Percentiles rank a stretch among this genome's conserved stretches.
phyloP scores from a whole-genome alignment of 2,113 vertebrate species.

The Mormyrus iriodes region DNA sequence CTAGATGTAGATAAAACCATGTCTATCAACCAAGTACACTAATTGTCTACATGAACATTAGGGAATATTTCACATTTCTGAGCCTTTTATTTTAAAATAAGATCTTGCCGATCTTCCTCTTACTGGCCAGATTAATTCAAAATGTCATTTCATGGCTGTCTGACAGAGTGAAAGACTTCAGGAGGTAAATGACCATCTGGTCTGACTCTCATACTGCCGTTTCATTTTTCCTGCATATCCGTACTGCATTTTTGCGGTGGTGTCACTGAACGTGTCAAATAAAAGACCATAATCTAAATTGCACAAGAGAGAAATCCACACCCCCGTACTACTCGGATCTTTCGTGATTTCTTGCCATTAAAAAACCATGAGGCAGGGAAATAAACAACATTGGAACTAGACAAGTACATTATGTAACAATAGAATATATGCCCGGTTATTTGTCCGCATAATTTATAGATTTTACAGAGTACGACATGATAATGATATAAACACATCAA shows the following conservation, averaged over 20 bases:
- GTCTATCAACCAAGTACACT: background rate
- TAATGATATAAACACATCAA: background rate
- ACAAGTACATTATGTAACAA: constrained; percentile 10
- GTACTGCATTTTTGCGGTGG: background rate
- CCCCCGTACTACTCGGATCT: background rate
- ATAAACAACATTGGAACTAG: background rate
- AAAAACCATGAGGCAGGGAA: constrained; percentile 1
- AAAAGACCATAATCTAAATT: background rate
- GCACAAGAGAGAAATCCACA: background rate
- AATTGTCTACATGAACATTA: background rate
- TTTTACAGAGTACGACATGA: background rate
- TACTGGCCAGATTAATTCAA: background rate
- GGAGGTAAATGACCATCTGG: constrained; percentile 1
- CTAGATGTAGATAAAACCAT: constrained; percentile 1
- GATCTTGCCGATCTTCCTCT: background rate
- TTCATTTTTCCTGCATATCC: background rate
- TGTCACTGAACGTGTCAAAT: background rate
- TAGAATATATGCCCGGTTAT: background rate
- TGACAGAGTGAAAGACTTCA: constrained; percentile 2
- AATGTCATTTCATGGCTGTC: background rate
- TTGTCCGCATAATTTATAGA: background rate
- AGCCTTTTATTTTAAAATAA: background rate
- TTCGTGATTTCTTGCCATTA: background rate
- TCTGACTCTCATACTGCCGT: background rate
- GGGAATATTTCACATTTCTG: background rate